A percentile compares a stretch with the other conserved stretches of the same genome.
Conservation (phyloP, 2,888 invertebrate species). For the Parascotia fuliginaria region DNA sequence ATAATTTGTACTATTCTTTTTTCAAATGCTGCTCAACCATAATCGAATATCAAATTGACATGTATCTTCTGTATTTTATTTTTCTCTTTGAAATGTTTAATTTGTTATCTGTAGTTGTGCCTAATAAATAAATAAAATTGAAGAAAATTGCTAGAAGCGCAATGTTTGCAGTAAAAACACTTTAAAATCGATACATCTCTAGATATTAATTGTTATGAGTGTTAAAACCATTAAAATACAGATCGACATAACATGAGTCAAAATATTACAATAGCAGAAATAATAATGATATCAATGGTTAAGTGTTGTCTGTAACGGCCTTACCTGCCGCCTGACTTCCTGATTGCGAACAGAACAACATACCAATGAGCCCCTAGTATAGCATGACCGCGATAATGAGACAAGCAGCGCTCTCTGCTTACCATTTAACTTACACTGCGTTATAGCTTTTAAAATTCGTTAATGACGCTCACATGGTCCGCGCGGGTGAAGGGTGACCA, state of each 20-base stretch:
- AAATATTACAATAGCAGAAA: slow-evolving; percentile 30
- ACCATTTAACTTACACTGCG: no score
- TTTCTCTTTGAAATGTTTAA: no score
- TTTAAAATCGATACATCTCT: slow-evolving; percentile 4
- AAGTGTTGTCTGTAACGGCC: slow-evolving; percentile 53
- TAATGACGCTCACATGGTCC: no score
- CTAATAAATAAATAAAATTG: no score
- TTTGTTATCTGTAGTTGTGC: no score
- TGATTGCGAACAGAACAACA: slow-evolving; percentile 80
- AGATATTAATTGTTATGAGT: slow-evolving; percentile 2
- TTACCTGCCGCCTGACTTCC: slow-evolving; percentile 83
- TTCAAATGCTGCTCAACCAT: no score
- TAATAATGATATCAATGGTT: slow-evolving; percentile 38
- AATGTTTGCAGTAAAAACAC: not conserved
- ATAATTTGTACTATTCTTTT: no score
- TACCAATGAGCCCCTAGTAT: slow-evolving; percentile 52
- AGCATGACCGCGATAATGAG: slow-evolving; percentile 17
- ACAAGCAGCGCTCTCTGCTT: slow-evolving; percentile 1
- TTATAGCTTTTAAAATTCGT: no score
- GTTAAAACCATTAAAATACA: not conserved
- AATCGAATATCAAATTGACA: no score
- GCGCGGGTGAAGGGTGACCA: no score
- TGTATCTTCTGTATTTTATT: no score
- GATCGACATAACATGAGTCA: slow-evolving; percentile 1
- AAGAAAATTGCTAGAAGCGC: no score